These are phyloP conservation scores for Apeira syringaria DNA, from an alignment of 2,888 invertebrate species.

Conservation along the genomic window DNA sequence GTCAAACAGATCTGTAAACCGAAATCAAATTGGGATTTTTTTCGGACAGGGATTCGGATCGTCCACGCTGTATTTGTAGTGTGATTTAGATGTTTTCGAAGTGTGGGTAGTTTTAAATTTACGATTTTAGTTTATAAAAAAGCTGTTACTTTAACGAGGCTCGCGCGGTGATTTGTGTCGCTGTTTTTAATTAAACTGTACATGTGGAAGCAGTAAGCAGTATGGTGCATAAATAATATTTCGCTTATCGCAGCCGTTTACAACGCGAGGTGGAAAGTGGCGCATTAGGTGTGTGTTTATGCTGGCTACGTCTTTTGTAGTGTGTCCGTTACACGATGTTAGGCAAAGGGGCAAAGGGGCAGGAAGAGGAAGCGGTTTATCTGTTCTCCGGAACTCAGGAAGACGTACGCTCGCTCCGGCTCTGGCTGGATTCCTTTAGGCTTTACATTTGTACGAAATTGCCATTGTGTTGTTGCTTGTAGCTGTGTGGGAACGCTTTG, in stretches of 20 bases:
- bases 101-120: conserved; percentile 22
- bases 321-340: conserved; percentile 73
- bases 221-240: conserved; percentile 27
- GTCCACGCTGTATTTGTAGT: conserved; percentile 17
- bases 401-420: conserved; percentile 69
- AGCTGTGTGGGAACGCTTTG: conserved; percentile 30
- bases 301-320: conserved; percentile 69
- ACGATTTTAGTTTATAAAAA: conserved; percentile 23
- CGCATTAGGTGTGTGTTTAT: conserved; percentile 54
- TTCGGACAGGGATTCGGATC: conserved; percentile 50
- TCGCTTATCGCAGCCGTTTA: conserved; percentile 31
- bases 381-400: conserved; percentile 78
- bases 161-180: conserved; percentile 18
- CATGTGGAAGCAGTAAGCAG: conserved; percentile 7
- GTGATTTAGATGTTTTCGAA: conserved; percentile 21
- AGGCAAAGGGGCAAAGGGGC: conserved; percentile 78
- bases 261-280: conserved; percentile 49
- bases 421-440: conserved; percentile 66
- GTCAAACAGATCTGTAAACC: conserved; percentile 73
- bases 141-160: conserved; percentile 7
- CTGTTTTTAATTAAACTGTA: conserved; percentile 21
- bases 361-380: conserved; percentile 81
- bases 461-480: conserved; percentile 45
- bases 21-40: conserved; percentile 63
- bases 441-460: conserved; percentile 63